A percentile compares a stretch with the other conserved stretches of the same genome.
Conservation (phyloP, 2,888 invertebrate species). For the Epicampocera succincta region DNA sequence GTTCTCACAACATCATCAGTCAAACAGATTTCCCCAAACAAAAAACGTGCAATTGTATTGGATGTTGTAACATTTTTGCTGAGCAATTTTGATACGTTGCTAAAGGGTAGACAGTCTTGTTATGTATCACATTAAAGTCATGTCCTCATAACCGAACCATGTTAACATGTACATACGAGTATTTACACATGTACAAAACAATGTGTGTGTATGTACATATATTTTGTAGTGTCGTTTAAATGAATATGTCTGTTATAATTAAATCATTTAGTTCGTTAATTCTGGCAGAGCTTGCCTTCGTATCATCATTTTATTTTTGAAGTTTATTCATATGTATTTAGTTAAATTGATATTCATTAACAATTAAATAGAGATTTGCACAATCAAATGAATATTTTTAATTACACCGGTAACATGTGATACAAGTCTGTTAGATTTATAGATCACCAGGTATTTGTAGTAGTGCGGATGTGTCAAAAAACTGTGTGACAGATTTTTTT, state of each 20-base stretch:
- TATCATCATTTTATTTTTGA: constrained; percentile 6
- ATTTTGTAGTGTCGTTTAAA: neutral
- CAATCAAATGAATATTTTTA: no score
- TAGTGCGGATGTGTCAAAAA: no score
- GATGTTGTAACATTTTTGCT: neutral
- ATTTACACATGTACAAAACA: neutral
- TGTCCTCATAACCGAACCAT: constrained; percentile 39
- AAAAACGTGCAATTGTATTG: neutral
- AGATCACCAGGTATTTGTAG: no score
- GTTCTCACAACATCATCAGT: neutral
- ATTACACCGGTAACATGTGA: no score
- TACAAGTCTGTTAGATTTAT: no score
- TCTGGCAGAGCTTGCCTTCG: constrained; percentile 2
- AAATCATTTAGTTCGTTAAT: constrained; percentile 48
- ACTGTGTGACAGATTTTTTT: no score
- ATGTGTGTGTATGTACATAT: no score
- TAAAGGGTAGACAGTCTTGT: constrained; percentile 16
- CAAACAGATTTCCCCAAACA: neutral
- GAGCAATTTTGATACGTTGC: neutral
- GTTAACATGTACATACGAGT: constrained; percentile 37
- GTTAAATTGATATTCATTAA: constrained; percentile 12
- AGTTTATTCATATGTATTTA: neutral
- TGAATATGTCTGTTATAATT: constrained; percentile 42
- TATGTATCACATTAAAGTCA: constrained; percentile 27
- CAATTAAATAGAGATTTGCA: neutral